Base-by-base conservation (phyloP, 2,113 vertebrate genomes). In the Vidua chalybeata region DNA sequence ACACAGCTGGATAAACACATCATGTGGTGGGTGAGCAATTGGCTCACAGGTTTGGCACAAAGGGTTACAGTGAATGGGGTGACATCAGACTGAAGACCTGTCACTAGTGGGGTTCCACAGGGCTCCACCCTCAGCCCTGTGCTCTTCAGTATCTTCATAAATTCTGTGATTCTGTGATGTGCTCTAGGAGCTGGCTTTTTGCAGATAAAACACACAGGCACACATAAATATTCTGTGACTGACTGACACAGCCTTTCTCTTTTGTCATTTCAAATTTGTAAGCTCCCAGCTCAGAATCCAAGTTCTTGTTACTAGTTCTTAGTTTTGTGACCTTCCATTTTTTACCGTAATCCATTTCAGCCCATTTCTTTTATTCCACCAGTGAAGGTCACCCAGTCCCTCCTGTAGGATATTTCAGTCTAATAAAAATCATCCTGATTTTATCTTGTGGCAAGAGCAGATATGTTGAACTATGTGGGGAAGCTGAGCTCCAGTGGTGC, bases 191-290 rank as follows among this genome's bases (percentile, higher is more conserved):
- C 8, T 51, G 46, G 10, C 5, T 74, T 91, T 94, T 77, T 90
- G 37, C 55, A 85, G 35, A 37, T 88, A 18, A 90, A 94, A 69
- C 11, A 46, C 71, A 63, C 23, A 58, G 71, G 30, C 27, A 48
- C 18, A 64, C 31, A 6, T 76, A 94, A 83, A 35, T 83, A 92
- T 93, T 79, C 62, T 83, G 66, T 69, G 71, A 82, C 10, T 89
- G 87, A 94, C 75, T 90, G 77, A 78, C 73, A 81, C 24, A 87
- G 27, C 30, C 49, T 84, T 92, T 71, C 68, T 87, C 51, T 55
- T 93, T 56, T 93, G 73, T 87, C 45, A 87, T 92, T 93, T 93
- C 72, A 75, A 88, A 77, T 80, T 77, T 92, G 66, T 86, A 86
- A 89, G 16, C 23, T 94, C 59, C 27, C 75, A 66, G 48, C 61